Base-by-base conservation (phyloP, 1,140 invertebrate species). In the Hyphantria cunea region DNA sequence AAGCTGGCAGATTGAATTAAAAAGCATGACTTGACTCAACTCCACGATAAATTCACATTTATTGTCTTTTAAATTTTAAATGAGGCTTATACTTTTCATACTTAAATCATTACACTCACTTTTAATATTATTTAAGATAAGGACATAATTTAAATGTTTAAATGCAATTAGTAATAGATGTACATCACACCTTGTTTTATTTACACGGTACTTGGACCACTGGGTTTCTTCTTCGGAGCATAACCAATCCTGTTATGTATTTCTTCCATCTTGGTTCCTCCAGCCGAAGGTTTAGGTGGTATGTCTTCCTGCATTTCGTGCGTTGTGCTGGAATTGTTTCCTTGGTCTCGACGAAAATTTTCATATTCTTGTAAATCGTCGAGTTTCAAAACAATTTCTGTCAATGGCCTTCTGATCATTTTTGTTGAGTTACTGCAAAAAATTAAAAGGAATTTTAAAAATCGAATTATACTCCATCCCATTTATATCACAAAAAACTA, bases 291-390 rank as follows among this genome's bases (percentile, higher is more conserved):
- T 73, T 92, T 90, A 9, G 86, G 82, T 52, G 75, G 17, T 5
- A 25, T 89, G 41, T 92, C 92, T 37, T 93, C 92, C 49, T 90
- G 82, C 66, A 92, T 91, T 77, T 93, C 93, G 59, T 90, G 91
- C 0, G 76, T 70, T 58, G 92, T 85, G 14, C 89, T 85, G n/a
- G 80, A 81, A 64, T 72, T 79, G 50, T 80, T 80, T 0, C 66
- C 68, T 76, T 92, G 91, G 55, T 93, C 92, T 48, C 86, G 74
- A 50, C 82, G 92, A 66, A 92, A 89, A 0, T 86, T 72, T 70
- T 95, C 94, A 76, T 95, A 96, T 78, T 96, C 95, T 70, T 93
- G 92, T 25, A 96, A 86, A 87, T 96, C 95, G 31, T 96, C 94
- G 12, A 96, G 85, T 81, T 95, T 95, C 66, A 96, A 86, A 66